phyloP scores from a whole-genome alignment of 2,888 invertebrate genomes.

The Aphidoletes aphidimyza region DNA sequence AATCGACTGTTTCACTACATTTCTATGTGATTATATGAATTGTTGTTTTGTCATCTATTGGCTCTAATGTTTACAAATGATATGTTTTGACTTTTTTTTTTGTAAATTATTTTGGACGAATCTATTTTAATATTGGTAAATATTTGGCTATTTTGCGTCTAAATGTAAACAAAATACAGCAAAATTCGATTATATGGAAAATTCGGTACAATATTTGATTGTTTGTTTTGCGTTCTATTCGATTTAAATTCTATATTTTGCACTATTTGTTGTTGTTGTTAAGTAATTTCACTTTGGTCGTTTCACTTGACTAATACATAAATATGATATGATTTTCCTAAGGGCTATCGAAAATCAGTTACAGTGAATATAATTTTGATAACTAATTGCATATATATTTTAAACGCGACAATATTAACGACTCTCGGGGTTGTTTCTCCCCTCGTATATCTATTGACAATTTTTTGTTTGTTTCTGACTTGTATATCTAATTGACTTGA shows the following conservation, averaged over 20 bases:
- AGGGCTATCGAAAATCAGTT: not conserved
- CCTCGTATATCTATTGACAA: not conserved
- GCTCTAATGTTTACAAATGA: slow-evolving; percentile 28
- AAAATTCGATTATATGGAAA: slow-evolving; percentile 6
- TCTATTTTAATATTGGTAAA: slow-evolving; percentile 9
- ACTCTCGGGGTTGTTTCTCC: not conserved
- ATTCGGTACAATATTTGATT: slow-evolving; percentile 17
- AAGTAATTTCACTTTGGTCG: not conserved
- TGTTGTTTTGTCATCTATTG: slow-evolving; percentile 19
- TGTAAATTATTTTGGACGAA: not conserved
- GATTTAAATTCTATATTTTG: not conserved
- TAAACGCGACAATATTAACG: slow-evolving; percentile 13
- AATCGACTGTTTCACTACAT: slow-evolving; percentile 10
- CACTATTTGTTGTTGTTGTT: not conserved
- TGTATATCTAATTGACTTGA: too few species aligned
- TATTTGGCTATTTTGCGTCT: slow-evolving; percentile 29
- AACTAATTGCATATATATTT: not conserved
- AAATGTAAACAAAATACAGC: slow-evolving; percentile 40
- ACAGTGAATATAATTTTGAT: not conserved
- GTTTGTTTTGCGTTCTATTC: not conserved
- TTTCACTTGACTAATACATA: not conserved
- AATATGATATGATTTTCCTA: slow-evolving; percentile 15
- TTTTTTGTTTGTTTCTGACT: not conserved
- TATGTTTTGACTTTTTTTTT: not conserved
- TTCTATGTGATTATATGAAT: slow-evolving; percentile 3